Evolutionary conservation across 2,888 invertebrate species (phyloP).

Genomic region (Drosophila kuntzei): DNA sequence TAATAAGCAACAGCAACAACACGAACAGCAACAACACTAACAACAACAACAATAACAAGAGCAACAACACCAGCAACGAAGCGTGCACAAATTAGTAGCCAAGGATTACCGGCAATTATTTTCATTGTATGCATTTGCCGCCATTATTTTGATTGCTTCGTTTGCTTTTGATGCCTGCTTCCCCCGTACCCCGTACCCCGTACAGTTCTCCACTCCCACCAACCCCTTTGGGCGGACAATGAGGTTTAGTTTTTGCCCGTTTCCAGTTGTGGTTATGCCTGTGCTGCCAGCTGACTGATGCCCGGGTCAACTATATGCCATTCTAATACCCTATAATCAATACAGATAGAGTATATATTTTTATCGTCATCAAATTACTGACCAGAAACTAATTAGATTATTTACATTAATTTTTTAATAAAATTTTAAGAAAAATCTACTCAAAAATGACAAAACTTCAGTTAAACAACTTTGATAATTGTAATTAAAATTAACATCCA

Average conservation of each 20-base stretch:
- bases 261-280: slow-evolving; percentile 12
- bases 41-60: slow-evolving; percentile 29
- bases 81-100: slow-evolving; percentile 73
- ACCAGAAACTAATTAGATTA: no score
- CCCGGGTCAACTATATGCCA: slow-evolving; percentile 47
- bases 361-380: no score
- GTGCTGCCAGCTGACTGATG: slow-evolving; percentile 8
- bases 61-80: slow-evolving; percentile 45
- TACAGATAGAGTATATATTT: background rate
- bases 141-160: slow-evolving; percentile 81
- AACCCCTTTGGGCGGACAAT: background rate
- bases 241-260: slow-evolving; percentile 38
- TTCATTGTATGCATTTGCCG: slow-evolving; percentile 78
- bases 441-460: no score
- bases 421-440: no score
- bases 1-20: slow-evolving; percentile 58
- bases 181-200: background rate
- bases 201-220: background rate
- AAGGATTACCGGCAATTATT: slow-evolving; percentile 81
- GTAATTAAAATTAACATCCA: no score
- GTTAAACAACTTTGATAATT: no score
- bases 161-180: slow-evolving; percentile 61
- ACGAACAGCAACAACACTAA: slow-evolving; percentile 24
- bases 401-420: no score
- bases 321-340: slow-evolving; percentile 14